These are phyloP conservation scores for Limnodromus scolopaceus DNA, from an alignment of 2,797 vertebrate species.

Conservation along the genomic window DNA sequence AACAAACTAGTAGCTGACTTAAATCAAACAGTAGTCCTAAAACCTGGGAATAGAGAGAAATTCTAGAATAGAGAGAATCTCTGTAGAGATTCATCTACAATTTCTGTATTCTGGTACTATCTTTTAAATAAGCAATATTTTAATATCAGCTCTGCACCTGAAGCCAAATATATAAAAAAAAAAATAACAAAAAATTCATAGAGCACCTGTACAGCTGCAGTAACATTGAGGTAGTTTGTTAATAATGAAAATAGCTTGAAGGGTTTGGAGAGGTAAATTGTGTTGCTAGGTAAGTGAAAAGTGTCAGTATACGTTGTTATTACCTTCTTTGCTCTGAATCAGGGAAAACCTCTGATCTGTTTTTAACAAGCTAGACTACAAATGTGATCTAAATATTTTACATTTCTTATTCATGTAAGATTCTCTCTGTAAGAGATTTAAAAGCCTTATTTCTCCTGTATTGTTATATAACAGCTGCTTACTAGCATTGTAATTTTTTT, in stretches of 20 bases:
- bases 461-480: background rate
- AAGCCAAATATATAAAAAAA: background rate
- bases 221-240: background rate
- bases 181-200: background rate
- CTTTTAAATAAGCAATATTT: background rate
- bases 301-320: slow-evolving; percentile 8
- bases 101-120: background rate
- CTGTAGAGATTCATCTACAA: background rate
- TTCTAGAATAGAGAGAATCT: no score
- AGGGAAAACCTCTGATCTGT: background rate
- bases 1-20: background rate
- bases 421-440: background rate
- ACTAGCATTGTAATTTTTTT: background rate
- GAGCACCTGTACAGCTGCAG: background rate
- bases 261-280: background rate
- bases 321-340: background rate
- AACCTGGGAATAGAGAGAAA: background rate
- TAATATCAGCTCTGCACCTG: background rate
- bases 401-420: background rate
- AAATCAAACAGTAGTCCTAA: background rate
- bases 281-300: slow-evolving; percentile 2
- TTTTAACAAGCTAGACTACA: background rate
- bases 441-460: background rate
- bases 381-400: background rate
- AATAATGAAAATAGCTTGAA: slow-evolving; percentile 11